These are phyloP conservation scores for Ophraella communa DNA, from an alignment of 2,888 invertebrate genomes.

Conservation along the genomic window DNA sequence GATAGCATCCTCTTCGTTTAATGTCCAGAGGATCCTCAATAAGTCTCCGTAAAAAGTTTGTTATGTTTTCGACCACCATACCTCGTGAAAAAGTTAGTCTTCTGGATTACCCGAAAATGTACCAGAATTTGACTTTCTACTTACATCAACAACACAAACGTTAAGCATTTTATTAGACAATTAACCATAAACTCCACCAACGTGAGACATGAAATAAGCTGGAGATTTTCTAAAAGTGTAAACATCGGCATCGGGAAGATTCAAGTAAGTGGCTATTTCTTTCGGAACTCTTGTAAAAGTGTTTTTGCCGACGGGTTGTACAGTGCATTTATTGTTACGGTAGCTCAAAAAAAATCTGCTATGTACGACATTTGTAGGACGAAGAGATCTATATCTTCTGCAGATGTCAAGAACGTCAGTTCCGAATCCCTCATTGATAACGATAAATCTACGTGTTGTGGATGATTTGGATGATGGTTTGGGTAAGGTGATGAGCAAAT, in stretches of 20 bases:
- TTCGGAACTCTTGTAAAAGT: slow-evolving; percentile 28
- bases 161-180: too few species aligned
- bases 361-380: neutral
- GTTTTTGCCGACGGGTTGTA: slow-evolving; percentile 29
- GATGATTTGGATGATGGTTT: slow-evolving; percentile 18
- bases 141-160: too few species aligned
- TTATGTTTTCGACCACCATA: too few species aligned
- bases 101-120: too few species aligned
- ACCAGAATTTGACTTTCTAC: too few species aligned
- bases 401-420: slow-evolving; percentile 8
- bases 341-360: slow-evolving; percentile 31
- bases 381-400: neutral
- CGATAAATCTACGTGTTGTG: slow-evolving; percentile 6
- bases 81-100: too few species aligned
- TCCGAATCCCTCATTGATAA: slow-evolving; percentile 2
- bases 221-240: slow-evolving; percentile 29
- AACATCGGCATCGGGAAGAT: slow-evolving; percentile 25
- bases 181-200: neutral
- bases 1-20: too few species aligned
- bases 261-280: slow-evolving; percentile 32
- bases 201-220: slow-evolving; percentile 1
- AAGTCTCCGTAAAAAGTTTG: too few species aligned
- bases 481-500: slow-evolving; percentile 24
- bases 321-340: slow-evolving; percentile 26
- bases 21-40: too few species aligned